Base-by-base conservation (phyloP, 1,140 invertebrate species). In the Bradynema listronoti region DNA sequence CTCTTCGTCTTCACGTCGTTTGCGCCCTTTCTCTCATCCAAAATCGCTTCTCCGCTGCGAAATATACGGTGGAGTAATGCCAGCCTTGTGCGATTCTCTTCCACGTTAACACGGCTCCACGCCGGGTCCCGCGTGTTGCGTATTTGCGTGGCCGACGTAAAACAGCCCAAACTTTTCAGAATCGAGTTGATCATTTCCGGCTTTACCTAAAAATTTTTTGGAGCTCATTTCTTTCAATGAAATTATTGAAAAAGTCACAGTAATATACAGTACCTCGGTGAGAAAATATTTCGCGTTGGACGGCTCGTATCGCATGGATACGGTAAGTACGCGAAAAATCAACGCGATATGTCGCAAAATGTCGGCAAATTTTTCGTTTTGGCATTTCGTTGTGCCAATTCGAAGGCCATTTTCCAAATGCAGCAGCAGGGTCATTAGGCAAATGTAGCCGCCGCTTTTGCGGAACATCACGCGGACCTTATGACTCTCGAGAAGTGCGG, bases 251-350 rank as follows among this genome's bases (percentile, higher is more conserved):
- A 25, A n/a, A 33, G 77, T 77, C 78, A 90, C n/a, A n/a, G n/a
- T n/a, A n/a, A n/a, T n/a, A n/a, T n/a, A n/a, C n/a, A n/a, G n/a
- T n/a, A n/a, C 88, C 84, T 97, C 92, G 56, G 89, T 86, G 73
- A 92, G 86, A 83, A 98, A 97, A 81, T 93, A 93, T 78, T 94
- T 94, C 0, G 93, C 93, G 82, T 98, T 99, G 1, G 91, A 91
- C 1, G 94, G 94, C 80, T 98, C 94, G 79, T 93, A 97, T 71
- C 94, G 83, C 92, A 98, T 97, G 2, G 92, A 91, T 2, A 92
- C 90, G 60, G 89, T 89, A 45, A 97, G 85, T 0, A 91, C 94
- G 77, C 91, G 90, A 80, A 96, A 95, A 19, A 96, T 89, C 27
- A 90, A 85, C 65, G 89, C 86, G 55, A 97, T 63, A 66, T 82